phyloP scores from a whole-genome alignment of 2,113 vertebrate genomes.

The Gadus macrocephalus region DNA sequence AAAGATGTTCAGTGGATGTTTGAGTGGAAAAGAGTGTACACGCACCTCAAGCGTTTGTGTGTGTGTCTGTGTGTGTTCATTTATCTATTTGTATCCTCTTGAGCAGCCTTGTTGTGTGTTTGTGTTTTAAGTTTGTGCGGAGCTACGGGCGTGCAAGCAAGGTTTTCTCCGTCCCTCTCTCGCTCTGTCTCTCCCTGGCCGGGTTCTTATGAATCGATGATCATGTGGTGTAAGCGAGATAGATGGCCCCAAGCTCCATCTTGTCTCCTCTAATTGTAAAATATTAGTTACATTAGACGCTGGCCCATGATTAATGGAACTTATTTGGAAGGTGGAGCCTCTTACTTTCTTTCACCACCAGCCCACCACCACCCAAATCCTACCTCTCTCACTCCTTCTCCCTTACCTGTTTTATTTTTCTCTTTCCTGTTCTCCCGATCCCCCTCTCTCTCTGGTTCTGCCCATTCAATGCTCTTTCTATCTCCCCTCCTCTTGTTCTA shows the following conservation, averaged over 20 bases:
- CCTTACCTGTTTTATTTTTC: too few relatives aligned
- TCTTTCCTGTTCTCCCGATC: not conserved
- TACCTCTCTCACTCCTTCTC: not conserved
- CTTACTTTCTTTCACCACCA: conserved; percentile 15
- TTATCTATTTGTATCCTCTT: conserved; percentile 12
- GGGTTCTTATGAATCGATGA: conserved; percentile 99
- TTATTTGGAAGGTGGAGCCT: conserved; percentile 96
- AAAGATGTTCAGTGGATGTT: conserved; percentile 26
- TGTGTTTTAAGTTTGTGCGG: conserved; percentile 12
- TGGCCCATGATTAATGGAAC: conserved; percentile 99
- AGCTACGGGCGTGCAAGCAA: conserved; percentile 71
- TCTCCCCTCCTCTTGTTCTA: conserved; percentile 23
- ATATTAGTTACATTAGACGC: conserved; percentile 99
- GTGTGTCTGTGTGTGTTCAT: conserved; percentile 36
- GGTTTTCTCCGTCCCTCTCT: conserved; percentile 75
- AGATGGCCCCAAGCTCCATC: conserved; percentile 97
- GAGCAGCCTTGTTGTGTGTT: conserved; percentile 1
- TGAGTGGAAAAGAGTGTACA: conserved; percentile 5
- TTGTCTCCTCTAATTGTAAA: conserved; percentile 99
- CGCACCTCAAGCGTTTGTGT: conserved; percentile 20
- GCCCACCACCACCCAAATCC: not conserved
- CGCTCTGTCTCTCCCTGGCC: conserved; percentile 24
- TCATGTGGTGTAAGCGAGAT: conserved; percentile 99
- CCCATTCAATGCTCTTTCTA: not conserved
- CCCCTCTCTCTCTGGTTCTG: not conserved